Percentiles rank a stretch among this genome's conserved stretches.
phyloP scores from a whole-genome alignment of 2,113 vertebrate species.

The Malaclemys terrapin region DNA sequence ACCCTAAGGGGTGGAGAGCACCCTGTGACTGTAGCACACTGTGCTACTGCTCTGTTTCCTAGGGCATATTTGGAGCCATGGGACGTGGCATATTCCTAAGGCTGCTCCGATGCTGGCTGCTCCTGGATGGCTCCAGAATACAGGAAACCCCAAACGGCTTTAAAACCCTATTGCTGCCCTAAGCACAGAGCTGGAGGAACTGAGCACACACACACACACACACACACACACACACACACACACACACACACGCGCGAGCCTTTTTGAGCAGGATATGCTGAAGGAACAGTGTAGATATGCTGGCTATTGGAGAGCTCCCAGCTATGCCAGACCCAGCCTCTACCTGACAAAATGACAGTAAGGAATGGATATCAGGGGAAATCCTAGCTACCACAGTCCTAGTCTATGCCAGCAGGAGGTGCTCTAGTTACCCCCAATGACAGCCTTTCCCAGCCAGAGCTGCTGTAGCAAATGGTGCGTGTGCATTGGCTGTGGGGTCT shows the following conservation, averaged over 20 bases:
- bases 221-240: no score
- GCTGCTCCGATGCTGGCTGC: neutral
- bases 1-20: neutral
- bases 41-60: neutral
- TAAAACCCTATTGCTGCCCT: neutral
- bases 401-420: neutral
- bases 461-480: neutral
- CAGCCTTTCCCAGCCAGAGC: rapidly evolving
- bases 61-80: neutral
- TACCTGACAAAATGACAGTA: neutral
- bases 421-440: neutral
- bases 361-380: neutral
- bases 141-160: neutral
- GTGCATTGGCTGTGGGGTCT: neutral
- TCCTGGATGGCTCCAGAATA: neutral
- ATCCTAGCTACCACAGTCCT: neutral
- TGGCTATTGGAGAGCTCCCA: neutral
- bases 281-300: neutral
- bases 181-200: neutral
- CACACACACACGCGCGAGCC: no score
- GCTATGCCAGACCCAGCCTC: neutral
- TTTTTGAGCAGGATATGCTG: neutral
- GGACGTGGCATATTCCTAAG: neutral
- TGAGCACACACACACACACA: no score
- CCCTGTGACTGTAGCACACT: no score